These are phyloP conservation scores for Diadegma fenestrale DNA, from an alignment of 2,888 invertebrate species.

Conservation along the genomic window DNA sequence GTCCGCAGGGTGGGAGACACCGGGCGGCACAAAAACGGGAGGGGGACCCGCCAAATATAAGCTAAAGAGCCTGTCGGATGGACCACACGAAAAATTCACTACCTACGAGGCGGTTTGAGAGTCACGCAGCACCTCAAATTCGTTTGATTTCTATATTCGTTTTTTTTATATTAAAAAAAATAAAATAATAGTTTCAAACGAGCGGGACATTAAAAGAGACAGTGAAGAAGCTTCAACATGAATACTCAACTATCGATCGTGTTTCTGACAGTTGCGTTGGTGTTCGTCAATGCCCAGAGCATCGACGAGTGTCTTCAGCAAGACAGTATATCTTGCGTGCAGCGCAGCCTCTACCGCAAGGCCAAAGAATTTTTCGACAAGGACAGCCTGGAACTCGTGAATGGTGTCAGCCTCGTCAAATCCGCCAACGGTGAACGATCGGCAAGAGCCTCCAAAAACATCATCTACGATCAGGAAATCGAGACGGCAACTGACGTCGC, in stretches of 20 bases:
- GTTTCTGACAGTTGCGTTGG: constrained; percentile 74
- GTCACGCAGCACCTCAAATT: constrained; percentile 59
- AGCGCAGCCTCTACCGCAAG: constrained; percentile 87
- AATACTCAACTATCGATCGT: constrained; percentile 72
- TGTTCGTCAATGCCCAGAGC: constrained; percentile 80
- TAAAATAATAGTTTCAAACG: constrained; percentile 43
- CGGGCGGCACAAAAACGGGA: constrained; percentile 69
- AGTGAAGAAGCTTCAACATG: constrained; percentile 59
- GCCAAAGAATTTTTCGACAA: constrained; percentile 87
- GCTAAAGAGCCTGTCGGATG: constrained; percentile 83
- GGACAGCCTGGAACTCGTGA: constrained; percentile 86
- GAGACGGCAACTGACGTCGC: constrained; percentile 86
- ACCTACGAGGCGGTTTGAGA: constrained; percentile 78
- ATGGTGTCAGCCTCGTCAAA: constrained; percentile 86
- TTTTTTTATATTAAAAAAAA: constrained; percentile 4
- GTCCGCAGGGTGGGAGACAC: constrained; percentile 75
- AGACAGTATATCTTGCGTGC: constrained; percentile 89
- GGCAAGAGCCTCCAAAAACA: constrained; percentile 85
- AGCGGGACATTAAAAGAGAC: constrained; percentile 36
- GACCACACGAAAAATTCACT: constrained; percentile 83
- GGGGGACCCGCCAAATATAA: constrained; percentile 83
- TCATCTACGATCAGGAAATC: constrained; percentile 85
- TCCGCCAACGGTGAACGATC: constrained; percentile 79
- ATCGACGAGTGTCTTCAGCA: constrained; percentile 87
- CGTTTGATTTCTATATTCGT: constrained; percentile 35